Base-by-base conservation (phyloP, 2,797 vertebrate genomes). In the Pteronotus mesoamericanus region DNA sequence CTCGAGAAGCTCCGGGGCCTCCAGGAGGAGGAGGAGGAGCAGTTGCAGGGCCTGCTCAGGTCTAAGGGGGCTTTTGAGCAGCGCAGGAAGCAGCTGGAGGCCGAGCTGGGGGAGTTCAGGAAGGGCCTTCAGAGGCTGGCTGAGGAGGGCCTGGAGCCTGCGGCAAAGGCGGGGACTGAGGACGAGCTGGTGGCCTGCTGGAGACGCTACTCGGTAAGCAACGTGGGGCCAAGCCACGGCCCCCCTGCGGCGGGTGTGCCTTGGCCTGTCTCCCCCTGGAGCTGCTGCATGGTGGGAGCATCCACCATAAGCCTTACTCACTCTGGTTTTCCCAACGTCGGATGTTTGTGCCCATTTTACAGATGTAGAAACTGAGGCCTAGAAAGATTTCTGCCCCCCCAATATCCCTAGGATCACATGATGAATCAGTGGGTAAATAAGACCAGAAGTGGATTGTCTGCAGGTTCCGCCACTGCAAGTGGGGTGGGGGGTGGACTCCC, bases 151-250 rank as follows among this genome's bases (percentile, higher is more conserved):
- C 98, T 99, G 94, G 98, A 98, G 66, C 94, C 94, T 9, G 89
- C 69, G 0, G 96, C 68, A 4, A 89, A 66, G 6, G 98, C 98
- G 3, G 97, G 74, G 51, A 98, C 97, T 0, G 99, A 99, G 96
- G 99, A 99, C 3, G 98, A 99, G 95, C 97, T 99, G 96, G 98
- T 99, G 93, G 98, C 97, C 79, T 98, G 98, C 83, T 99, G 99
- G 99, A 99, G 97, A 97, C 99, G 97, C 89, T 99, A 98, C 98
- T 99, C 92, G 91, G 99, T 99, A 95, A 98, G 99, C 94, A 59
- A 4, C 5, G 3, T 6, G 24, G 5, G 80, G 68, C 21, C 11
- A 0, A 0, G 24, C 48, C 39, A 0, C 0, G 1, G 32, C 5
- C 0, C 4, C 5, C 0, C 4, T 18, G 37, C 18, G 29, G 18